Base-by-base conservation (phyloP, 2,113 vertebrate genomes). In the Petrocephalus microphthalmus region DNA sequence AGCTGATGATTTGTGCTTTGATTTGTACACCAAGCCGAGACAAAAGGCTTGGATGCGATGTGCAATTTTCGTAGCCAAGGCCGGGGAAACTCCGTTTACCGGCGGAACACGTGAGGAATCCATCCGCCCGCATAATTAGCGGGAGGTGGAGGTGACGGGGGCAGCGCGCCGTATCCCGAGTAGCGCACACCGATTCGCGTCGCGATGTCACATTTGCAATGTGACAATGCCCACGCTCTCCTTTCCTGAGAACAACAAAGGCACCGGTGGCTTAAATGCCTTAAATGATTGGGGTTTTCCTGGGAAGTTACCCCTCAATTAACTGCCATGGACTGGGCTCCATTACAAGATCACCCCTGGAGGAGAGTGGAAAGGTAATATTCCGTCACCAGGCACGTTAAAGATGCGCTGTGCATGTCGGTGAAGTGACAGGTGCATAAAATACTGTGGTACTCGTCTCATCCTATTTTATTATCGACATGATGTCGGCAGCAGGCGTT, bases 311-410 rank as follows among this genome's bases (percentile, higher is more conserved):
- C 52, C 87, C 87, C 33, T 19, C 83, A 83, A 88, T 60, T 49
- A 47, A 47, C 37, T 45, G 42, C 42, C 52, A 83, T 88, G 87
- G 78, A 88, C 5, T 47, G 54, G 52, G 87, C 78, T 60, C 54
- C 78, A 25, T 64, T 56, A 60, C 52, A 88, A 84, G 87, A 88
- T 56, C 87, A 47, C 33, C 13, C 74, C 33, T 20, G 78, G 87
- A 82, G 42, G 81, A 22, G 87, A 82, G 37, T 78, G 13, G 87
- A 53, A 82, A 88, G 87, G 87, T 88, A 54, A 83, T 52, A 51
- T 20, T 87, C 45, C 11, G 42, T 53, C 25, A 29, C 29, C 45
- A 57, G 85, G 17, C 29, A 3, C 53, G 15, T 20, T 60, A 20
- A 86, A 86, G 45, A 51, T 53, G 15, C n/a, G 22, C 5, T 57